phyloP scores from a whole-genome alignment of 1,140 invertebrate genomes.

The Condylostylus longicornis region DNA sequence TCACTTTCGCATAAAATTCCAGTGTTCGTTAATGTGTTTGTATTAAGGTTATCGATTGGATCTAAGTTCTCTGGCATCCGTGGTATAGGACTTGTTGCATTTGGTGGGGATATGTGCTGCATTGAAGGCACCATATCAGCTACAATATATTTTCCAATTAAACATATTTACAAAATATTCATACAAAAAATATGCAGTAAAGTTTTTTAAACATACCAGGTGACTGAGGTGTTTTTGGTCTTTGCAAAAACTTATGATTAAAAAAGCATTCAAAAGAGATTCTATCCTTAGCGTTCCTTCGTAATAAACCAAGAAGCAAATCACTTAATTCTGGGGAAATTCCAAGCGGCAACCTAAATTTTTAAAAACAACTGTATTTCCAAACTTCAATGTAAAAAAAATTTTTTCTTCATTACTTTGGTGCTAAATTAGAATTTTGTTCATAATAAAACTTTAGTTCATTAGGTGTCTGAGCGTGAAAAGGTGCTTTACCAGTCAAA shows the following conservation, averaged over 20 bases:
- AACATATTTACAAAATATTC: neutral
- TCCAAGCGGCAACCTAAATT: constrained; percentile 72
- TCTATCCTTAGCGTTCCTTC: constrained; percentile 83
- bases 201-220: constrained; percentile 15
- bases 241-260: constrained; percentile 75
- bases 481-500: constrained; percentile 94
- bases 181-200: neutral
- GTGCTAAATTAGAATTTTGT: constrained; percentile 85
- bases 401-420: constrained; percentile 59
- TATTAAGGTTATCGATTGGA: too few species aligned
- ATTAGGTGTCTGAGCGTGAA: constrained; percentile 95
- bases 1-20: constrained; percentile 30
- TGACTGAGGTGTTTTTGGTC: constrained; percentile 37
- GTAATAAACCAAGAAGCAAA: constrained; percentile 71
- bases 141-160: constrained; percentile 8
- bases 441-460: constrained; percentile 95
- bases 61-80: too few species aligned
- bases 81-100: constrained; percentile 26
- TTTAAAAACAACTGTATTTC: neutral
- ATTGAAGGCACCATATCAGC: constrained; percentile 25
- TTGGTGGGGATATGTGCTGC: constrained; percentile 22
- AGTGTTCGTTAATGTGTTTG: constrained; percentile 29
- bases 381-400: neutral
- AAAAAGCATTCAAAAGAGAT: constrained; percentile 95
- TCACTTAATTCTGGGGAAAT: constrained; percentile 81